Evolutionary conservation across 2,888 invertebrate genomes (phyloP), one percentile per base, ranked within the genome.

Genomic region (Minunthozetes semirufus): DNA sequence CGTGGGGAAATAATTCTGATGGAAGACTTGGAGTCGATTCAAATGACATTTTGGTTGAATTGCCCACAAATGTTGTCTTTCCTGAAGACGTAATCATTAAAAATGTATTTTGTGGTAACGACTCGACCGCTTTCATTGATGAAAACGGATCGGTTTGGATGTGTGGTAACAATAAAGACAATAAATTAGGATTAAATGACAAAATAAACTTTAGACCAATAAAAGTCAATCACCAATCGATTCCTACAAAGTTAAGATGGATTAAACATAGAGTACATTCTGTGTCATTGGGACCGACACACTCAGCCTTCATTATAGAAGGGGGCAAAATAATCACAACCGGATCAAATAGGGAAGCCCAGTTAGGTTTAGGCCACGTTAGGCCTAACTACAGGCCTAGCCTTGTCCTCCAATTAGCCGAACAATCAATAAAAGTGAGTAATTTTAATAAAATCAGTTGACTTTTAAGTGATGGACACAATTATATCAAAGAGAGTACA

Each of bases 281-380:
- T 78, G 85, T 88, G 2, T 85, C 87, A 66, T 85, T 89, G 80
- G 89, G 89, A 0, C 81, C 82, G 11, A 84, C 85, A 68, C 89
- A 90, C 81, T 86, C 87, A 0, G 87, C 87, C 8, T 85, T 88
- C 61, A 82, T 89, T 6, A 86, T 88, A 0, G 87, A 88, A 80
- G 86, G 87, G 25, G 88, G 89, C 0, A 86, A 86, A 79, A 86
- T 89, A 13, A 85, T 87, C 76, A 87, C 88, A 2, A 86, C 89
- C 82, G 89, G 90, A 0, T 83, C 85, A n/a, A 89, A 89, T 81
- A 81, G 82, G 0, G 86, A 87, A 73, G 88, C 87, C 4, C 89
- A 90, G 80, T 84, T 88, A 0, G 89, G 89, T 19, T 83, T 82
- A 50, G 85, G 84, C 2, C 83, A 84, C 78, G 27, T 42, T 1